Evolutionary conservation across 1,140 invertebrate genomes (phyloP).

Genomic region (Drosophila nannoptera): DNA sequence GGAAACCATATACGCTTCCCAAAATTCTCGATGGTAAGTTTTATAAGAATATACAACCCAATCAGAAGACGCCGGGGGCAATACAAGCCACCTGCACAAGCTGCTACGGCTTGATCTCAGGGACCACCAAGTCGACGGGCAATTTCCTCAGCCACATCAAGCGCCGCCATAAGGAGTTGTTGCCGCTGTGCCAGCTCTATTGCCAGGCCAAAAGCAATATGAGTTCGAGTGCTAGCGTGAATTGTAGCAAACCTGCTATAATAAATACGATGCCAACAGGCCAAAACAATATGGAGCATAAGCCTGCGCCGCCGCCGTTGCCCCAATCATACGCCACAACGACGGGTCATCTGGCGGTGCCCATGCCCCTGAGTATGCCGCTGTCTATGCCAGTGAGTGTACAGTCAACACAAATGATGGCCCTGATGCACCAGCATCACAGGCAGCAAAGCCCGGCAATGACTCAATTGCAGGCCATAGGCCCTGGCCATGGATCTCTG

Average conservation of each 20-base stretch:
- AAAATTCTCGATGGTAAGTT: conserved; percentile 77
- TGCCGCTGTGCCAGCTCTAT: conserved; percentile 64
- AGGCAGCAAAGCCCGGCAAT: conserved; percentile 26
- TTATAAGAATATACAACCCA: conserved; percentile 75
- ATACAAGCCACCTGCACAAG: conserved; percentile 76
- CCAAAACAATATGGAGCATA: conserved; percentile 25
- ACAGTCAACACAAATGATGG: conserved; percentile 64
- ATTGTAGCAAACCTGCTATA: conserved; percentile 10
- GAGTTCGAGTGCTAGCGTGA: conserved; percentile 11
- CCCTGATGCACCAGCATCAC: conserved; percentile 64
- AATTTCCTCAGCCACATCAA: conserved; percentile 77
- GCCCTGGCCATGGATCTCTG: conserved; percentile 44
- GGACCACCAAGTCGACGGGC: conserved; percentile 72
- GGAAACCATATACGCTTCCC: conserved; percentile 61
- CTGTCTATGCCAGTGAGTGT: conserved; percentile 57
- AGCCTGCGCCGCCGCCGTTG: conserved; percentile 5
- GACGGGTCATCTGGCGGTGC: conserved; percentile 43
- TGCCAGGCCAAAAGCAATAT: conserved; percentile 66
- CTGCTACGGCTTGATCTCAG: conserved; percentile 69
- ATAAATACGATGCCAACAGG: conserved; percentile 15
- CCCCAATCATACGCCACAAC: conserved; percentile 38
- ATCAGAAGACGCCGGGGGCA: conserved; percentile 69
- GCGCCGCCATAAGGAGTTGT: conserved; percentile 68
- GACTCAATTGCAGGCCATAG: conserved; percentile 24
- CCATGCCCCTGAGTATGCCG: conserved; percentile 54